Evolutionary conservation across 2,888 invertebrate species (phyloP).

Genomic region (Conops quadrifasciatus): DNA sequence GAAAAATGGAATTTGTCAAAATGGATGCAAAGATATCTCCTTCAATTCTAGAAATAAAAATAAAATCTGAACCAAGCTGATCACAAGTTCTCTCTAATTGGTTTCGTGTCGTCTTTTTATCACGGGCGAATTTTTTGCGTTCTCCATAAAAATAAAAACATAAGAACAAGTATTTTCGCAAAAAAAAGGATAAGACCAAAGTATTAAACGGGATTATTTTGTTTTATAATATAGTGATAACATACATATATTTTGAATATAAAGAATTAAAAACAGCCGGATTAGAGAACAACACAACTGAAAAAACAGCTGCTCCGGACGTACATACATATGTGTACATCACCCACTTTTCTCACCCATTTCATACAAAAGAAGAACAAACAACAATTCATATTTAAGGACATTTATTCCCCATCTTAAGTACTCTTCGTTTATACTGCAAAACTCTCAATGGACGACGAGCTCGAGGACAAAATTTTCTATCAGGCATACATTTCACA

Average conservation of each 20-base stretch:
- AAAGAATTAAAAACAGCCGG: conserved; percentile 7
- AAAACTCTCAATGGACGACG: conserved; percentile 80
- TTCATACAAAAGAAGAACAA: not conserved
- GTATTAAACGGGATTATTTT: not conserved
- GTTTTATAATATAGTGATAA: no score
- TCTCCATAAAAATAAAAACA: not conserved
- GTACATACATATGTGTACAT: not conserved
- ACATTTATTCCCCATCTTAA: not conserved
- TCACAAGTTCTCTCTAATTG: not conserved
- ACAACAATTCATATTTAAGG: not conserved
- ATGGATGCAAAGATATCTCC: not conserved
- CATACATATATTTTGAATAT: not conserved
- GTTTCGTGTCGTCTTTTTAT: conserved; percentile 3
- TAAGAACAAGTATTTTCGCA: not conserved
- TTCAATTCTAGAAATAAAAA: conserved; percentile 7
- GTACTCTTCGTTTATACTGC: no score
- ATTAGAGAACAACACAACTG: not conserved
- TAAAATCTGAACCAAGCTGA: no score
- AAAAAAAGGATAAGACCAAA: not conserved
- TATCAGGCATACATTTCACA: conserved; percentile 88
- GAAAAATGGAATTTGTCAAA: not conserved
- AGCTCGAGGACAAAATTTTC: conserved; percentile 86
- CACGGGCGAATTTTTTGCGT: not conserved
- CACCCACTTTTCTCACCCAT: not conserved
- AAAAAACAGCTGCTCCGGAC: not conserved